Percentiles rank a stretch among this genome's conserved stretches.
These are phyloP conservation scores for Chaetorhynchus papuensis DNA, from an alignment of 2,113 vertebrate genomes.

Conservation along the genomic window DNA sequence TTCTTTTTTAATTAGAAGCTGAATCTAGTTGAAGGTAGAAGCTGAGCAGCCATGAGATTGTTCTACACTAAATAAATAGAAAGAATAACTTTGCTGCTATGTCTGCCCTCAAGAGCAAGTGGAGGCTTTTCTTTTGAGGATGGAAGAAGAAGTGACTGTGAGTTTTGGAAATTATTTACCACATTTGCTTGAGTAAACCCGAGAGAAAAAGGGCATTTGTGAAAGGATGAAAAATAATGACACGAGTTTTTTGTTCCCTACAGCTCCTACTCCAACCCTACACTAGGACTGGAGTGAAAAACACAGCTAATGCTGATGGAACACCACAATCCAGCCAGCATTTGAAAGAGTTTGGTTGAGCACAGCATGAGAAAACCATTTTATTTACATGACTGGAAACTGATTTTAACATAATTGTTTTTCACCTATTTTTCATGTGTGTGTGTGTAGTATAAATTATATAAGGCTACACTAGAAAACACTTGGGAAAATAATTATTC, in stretches of 20 bases:
- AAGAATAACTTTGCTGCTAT: background rate
- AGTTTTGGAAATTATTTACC: background rate
- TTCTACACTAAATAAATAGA: background rate
- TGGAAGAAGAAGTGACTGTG: background rate
- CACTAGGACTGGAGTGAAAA: background rate
- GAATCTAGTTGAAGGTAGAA: background rate
- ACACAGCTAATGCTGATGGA: background rate
- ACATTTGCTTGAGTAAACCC: background rate
- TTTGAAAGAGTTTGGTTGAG: background rate
- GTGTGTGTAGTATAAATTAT: background rate
- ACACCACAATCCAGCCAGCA: too few relatives aligned
- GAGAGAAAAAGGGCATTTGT: background rate
- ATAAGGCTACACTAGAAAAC: background rate
- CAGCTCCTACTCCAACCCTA: background rate
- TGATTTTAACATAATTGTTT: background rate
- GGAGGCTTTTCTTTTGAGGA: background rate
- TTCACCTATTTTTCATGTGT: background rate
- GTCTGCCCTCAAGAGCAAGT: background rate
- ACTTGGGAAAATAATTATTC: background rate
- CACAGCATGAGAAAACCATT: background rate
- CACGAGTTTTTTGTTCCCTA: rapidly evolving
- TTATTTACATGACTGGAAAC: background rate
- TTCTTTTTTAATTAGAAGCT: background rate
- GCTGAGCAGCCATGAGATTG: background rate
- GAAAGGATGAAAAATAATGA: background rate